phyloP scores from a whole-genome alignment of 1,140 invertebrate species.

The Solen grandis region DNA sequence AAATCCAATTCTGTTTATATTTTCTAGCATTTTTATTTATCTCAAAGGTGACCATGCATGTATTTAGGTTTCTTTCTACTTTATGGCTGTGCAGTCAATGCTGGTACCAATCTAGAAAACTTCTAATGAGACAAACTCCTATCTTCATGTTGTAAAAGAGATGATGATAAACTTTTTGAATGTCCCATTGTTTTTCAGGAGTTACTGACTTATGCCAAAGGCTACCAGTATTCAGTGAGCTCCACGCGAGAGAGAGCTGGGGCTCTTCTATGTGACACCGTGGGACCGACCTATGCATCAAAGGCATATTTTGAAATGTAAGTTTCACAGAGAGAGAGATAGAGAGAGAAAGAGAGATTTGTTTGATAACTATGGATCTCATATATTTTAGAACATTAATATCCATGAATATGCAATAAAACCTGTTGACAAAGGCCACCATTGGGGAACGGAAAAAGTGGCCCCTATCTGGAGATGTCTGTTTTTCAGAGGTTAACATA shows the following conservation, averaged over 20 bases:
- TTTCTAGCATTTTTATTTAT: not conserved
- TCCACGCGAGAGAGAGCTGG: conserved; percentile 62
- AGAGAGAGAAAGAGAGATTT: too few relatives aligned
- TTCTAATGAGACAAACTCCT: not conserved
- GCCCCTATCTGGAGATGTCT: too few relatives aligned
- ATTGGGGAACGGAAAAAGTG: too few relatives aligned
- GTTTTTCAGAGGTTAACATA: too few relatives aligned
- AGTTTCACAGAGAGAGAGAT: too few relatives aligned
- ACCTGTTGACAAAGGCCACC: too few relatives aligned
- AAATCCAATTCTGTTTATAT: not conserved
- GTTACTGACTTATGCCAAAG: conserved; percentile 68
- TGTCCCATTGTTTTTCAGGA: conserved; percentile 62
- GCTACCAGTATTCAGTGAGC: conserved; percentile 62
- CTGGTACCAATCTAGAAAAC: not conserved
- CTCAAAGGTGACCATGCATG: too few relatives aligned
- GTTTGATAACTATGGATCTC: too few relatives aligned
- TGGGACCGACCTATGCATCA: conserved; percentile 64
- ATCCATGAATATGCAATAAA: too few relatives aligned
- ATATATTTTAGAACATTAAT: too few relatives aligned
- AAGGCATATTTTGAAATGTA: conserved; percentile 78
- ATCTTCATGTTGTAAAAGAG: not conserved
- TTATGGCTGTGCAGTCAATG: too few relatives aligned
- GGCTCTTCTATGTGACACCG: conserved; percentile 58
- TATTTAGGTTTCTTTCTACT: too few relatives aligned
- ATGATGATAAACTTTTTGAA: not conserved